phyloP scores from a whole-genome alignment of 1,140 invertebrate species.

The Orussus abietinus region DNA sequence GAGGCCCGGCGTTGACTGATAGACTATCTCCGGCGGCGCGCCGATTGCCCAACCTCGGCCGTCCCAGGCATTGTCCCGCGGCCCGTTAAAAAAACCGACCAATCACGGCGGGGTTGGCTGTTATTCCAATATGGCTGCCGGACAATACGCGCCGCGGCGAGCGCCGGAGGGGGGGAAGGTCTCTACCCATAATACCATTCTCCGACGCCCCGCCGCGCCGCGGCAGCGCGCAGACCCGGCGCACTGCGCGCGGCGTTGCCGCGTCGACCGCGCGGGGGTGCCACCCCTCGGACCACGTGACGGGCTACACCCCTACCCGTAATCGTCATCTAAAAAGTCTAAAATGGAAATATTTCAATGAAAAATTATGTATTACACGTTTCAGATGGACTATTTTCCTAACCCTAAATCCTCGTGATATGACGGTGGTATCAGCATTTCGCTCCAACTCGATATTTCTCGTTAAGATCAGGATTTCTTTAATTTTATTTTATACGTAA shows the following conservation, averaged over 20 bases:
- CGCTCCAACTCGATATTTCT: no score
- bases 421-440: no score
- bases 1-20: constrained; percentile 45
- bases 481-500: no score
- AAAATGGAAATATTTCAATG: no score
- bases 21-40: constrained; percentile 46
- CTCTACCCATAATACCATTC: constrained; percentile 50
- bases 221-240: constrained; percentile 19
- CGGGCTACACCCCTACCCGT: no score
- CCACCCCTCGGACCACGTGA: constrained; percentile 23
- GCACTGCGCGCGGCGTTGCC: constrained; percentile 27
- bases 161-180: constrained; percentile 33
- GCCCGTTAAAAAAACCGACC: constrained; percentile 49
- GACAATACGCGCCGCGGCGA: constrained; percentile 38
- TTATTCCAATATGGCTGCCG: constrained; percentile 51
- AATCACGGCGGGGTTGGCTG: constrained; percentile 46
- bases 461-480: no score
- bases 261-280: constrained; percentile 34
- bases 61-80: constrained; percentile 26
- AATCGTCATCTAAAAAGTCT: no score
- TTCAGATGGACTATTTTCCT: no score
- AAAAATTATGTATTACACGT: no score
- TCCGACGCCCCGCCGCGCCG: constrained; percentile 44
- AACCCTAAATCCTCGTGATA: no score
- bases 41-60: constrained; percentile 45